These are phyloP conservation scores for Orthosia incerta DNA, from an alignment of 2,888 invertebrate genomes.

Conservation along the genomic window DNA sequence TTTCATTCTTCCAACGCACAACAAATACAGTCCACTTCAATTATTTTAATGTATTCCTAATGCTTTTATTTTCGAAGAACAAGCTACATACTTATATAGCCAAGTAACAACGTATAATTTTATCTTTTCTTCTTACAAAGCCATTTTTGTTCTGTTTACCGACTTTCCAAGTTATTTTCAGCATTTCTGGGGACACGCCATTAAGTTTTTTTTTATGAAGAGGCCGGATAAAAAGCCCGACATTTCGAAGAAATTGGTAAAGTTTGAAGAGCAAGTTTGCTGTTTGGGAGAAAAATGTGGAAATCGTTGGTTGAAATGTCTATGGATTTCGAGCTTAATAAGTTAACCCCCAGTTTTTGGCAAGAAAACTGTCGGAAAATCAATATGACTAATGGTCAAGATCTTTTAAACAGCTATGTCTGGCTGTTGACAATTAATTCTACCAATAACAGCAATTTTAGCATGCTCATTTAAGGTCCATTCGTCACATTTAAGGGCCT, in stretches of 20 bases:
- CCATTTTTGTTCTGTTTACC: neutral
- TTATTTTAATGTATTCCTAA: conserved; percentile 43
- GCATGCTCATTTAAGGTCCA: neutral
- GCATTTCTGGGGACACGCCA: neutral
- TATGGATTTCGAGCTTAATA: neutral
- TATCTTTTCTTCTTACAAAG: neutral
- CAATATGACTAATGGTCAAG: neutral
- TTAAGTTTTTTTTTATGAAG: neutral
- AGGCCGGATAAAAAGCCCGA: neutral
- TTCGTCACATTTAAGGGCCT: neutral
- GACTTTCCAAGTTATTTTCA: neutral
- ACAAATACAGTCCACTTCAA: no score
- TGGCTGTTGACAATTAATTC: neutral
- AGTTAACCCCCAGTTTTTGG: neutral
- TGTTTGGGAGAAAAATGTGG: neutral
- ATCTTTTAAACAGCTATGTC: neutral
- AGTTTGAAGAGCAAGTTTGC: neutral
- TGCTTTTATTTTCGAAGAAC: conserved; percentile 30
- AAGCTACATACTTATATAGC: no score
- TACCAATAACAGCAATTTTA: neutral
- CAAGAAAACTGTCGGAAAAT: neutral
- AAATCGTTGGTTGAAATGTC: neutral
- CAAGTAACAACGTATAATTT: neutral
- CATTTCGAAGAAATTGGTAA: neutral
- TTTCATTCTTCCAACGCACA: no score